Conservation (phyloP, 2,113 vertebrate genomes). For the Pagrus major region DNA sequence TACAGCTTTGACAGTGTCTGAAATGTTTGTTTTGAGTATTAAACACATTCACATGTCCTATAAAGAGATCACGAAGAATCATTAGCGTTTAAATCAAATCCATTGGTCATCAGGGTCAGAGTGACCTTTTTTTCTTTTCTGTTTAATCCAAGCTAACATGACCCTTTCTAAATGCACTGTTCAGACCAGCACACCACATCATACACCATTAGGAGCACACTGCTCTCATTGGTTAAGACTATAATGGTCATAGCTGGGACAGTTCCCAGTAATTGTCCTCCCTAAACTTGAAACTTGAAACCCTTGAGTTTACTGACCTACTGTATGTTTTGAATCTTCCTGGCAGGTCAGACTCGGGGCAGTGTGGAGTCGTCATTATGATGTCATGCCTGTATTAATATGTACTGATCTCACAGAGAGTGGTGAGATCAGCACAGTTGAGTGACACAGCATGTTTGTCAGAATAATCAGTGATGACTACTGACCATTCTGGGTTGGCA, state of each 20-base stretch:
- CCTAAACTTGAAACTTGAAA: background rate
- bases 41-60: background rate
- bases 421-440: constrained; percentile 1
- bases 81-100: constrained; percentile 22
- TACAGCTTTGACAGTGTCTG: no score
- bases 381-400: background rate
- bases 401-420: constrained; percentile 1
- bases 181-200: background rate
- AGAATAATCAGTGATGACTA: background rate
- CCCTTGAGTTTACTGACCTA: background rate
- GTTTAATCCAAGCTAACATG: background rate
- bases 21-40: background rate
- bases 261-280: background rate
- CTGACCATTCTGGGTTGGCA: background rate
- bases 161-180: background rate
- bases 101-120: constrained; percentile 9
- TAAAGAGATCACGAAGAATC: background rate
- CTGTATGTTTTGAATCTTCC: background rate
- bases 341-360: background rate
- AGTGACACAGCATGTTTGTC: constrained; percentile 8
- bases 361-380: no score
- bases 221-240: background rate
- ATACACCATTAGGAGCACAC: background rate
- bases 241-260: background rate
- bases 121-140: background rate